Evolutionary conservation across 2,888 invertebrate species (phyloP).

Genomic region (Cataglyphis cursor): DNA sequence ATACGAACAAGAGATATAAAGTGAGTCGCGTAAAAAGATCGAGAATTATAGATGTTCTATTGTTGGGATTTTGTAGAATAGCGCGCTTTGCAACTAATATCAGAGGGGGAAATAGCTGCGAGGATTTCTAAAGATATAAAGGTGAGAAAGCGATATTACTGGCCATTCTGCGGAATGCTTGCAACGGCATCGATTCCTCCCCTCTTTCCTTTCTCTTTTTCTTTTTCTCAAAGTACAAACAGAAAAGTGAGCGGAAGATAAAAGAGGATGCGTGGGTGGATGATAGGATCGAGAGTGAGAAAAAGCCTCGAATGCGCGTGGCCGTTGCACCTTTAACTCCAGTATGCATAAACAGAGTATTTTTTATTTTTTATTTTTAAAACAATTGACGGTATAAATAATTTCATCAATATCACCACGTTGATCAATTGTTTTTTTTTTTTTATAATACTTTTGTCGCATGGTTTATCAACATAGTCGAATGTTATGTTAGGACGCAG

Average conservation of each 20-base stretch:
- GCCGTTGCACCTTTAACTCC: not conserved
- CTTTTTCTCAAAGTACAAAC: constrained; percentile 35
- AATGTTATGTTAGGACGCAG: constrained; percentile 41
- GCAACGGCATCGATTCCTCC: constrained; percentile 38
- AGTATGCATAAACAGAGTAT: not conserved
- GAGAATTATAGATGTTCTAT: constrained; percentile 36
- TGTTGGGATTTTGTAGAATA: constrained; percentile 40
- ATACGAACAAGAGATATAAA: not conserved
- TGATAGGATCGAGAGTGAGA: not conserved
- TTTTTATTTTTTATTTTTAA: not conserved
- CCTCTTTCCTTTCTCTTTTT: not conserved
- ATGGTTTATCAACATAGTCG: not conserved
- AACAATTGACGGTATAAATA: not conserved
- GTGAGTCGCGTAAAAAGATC: constrained; percentile 34
- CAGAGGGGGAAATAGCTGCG: constrained; percentile 19
- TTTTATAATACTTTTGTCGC: not conserved
- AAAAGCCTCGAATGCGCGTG: not conserved
- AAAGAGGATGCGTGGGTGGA: constrained; percentile 42
- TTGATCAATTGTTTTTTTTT: constrained; percentile 18
- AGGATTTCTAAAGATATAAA: constrained; percentile 18
- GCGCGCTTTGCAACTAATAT: constrained; percentile 46
- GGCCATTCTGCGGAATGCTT: constrained; percentile 41
- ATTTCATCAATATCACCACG: not conserved
- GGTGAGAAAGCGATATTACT: constrained; percentile 54
- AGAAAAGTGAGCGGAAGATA: constrained; percentile 56